Evolutionary conservation across 2,113 vertebrate genomes (phyloP).

Genomic region (Sminthopsis crassicaudata): DNA sequence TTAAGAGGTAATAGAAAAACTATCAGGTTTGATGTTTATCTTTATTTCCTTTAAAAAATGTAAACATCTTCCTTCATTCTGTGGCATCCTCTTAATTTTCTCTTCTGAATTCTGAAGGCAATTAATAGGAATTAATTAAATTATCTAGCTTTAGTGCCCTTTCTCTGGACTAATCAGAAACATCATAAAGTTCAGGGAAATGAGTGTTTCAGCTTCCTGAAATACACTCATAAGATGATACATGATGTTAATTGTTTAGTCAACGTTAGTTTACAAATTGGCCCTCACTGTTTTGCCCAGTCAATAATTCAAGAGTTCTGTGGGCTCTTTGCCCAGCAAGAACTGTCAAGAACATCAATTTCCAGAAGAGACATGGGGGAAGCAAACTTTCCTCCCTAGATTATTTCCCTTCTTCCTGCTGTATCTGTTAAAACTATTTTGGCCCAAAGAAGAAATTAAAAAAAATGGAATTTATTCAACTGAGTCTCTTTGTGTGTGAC

Average conservation of each 20-base stretch:
- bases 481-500: not conserved
- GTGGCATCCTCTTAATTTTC: constrained; percentile 1
- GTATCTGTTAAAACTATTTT: constrained; percentile 21
- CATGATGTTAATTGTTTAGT: constrained; percentile 43
- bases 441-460: not conserved
- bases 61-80: not conserved
- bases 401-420: not conserved
- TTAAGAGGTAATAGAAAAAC: not conserved
- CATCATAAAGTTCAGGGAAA: constrained; percentile 23
- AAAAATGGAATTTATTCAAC: not conserved
- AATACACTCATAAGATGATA: constrained; percentile 41
- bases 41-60: constrained; percentile 46
- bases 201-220: constrained; percentile 42
- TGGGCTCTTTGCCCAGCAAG: not conserved
- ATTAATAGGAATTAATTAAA: not conserved
- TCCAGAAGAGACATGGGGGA: not conserved
- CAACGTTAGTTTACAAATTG: constrained; percentile 7
- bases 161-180: constrained; percentile 25
- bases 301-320: constrained; percentile 31
- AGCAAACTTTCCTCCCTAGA: not conserved
- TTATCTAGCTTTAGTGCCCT: constrained; percentile 1
- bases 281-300: not conserved
- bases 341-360: not conserved
- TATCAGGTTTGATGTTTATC: not conserved
- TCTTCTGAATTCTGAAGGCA: constrained; percentile 1